Evolutionary conservation across 2,888 invertebrate species (phyloP).

Genomic region (Neoitamus cyanurus): DNA sequence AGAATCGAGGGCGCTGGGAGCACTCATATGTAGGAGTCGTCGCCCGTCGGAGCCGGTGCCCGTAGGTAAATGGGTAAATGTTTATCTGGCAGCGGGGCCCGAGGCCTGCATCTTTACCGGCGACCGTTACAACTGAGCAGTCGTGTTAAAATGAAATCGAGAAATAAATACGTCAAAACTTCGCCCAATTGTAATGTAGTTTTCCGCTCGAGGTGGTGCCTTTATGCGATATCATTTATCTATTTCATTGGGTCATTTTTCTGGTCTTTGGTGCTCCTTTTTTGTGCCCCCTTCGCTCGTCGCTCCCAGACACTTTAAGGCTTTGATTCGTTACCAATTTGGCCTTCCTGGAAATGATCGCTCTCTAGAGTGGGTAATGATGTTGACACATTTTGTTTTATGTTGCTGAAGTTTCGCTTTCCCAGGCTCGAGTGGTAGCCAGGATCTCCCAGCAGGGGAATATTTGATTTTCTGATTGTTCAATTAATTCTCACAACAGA

Average conservation of each 20-base stretch:
- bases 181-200: constrained; percentile 36
- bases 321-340: constrained; percentile 24
- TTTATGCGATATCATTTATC: constrained; percentile 39
- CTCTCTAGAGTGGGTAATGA: background rate
- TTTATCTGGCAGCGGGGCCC: background rate
- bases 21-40: background rate
- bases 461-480: background rate
- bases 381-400: constrained; percentile 7
- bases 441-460: background rate
- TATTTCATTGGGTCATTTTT: constrained; percentile 43
- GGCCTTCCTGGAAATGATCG: background rate
- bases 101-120: background rate
- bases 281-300: background rate
- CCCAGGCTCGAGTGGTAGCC: background rate
- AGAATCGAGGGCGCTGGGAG: background rate
- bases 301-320: constrained; percentile 23
- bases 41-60: background rate
- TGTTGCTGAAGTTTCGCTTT: constrained; percentile 10
- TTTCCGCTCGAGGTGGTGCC: constrained; percentile 31
- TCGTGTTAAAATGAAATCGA: background rate
- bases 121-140: background rate
- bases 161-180: constrained; percentile 36
- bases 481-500: background rate
- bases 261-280: background rate
- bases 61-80: constrained; percentile 26